Conservation (phyloP, 2,113 vertebrate species). For the Nothoprocta pentlandii region DNA sequence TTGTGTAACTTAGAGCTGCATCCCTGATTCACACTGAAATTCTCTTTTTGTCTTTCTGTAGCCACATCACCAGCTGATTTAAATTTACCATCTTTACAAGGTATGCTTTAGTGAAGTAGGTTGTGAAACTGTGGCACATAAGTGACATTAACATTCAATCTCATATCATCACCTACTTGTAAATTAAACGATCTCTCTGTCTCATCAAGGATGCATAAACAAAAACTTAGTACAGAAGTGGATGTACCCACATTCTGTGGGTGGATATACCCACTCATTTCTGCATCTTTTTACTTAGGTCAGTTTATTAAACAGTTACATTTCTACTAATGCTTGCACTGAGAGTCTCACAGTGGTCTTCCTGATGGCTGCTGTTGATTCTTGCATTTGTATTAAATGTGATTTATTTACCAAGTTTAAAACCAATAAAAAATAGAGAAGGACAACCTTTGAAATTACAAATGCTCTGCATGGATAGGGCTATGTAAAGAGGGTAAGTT, state of each 20-base stretch:
- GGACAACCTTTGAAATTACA: neutral
- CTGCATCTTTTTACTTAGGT: neutral
- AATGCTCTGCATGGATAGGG: neutral
- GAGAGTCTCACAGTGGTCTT: neutral
- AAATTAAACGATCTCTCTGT: neutral
- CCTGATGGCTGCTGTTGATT: neutral
- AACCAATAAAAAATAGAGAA: neutral
- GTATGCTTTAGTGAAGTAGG: slow-evolving; percentile 41
- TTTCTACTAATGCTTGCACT: neutral
- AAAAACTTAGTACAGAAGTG: neutral
- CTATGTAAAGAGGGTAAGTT: neutral
- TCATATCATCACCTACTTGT: neutral
- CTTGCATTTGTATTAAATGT: neutral
- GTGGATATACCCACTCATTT: neutral
- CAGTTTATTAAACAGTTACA: neutral
- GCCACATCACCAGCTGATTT: slow-evolving; percentile 59
- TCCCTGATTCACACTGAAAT: slow-evolving; percentile 15
- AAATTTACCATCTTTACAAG: slow-evolving; percentile 57
- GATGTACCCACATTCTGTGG: neutral
- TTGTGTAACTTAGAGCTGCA: neutral
- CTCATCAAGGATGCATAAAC: neutral
- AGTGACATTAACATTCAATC: rapidly evolving
- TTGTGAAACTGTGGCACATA: neutral
- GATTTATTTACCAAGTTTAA: neutral
- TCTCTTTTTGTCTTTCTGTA: slow-evolving; percentile 62